Evolutionary conservation across 2,797 vertebrate genomes (phyloP).

Genomic region (Siniperca scherzeri): DNA sequence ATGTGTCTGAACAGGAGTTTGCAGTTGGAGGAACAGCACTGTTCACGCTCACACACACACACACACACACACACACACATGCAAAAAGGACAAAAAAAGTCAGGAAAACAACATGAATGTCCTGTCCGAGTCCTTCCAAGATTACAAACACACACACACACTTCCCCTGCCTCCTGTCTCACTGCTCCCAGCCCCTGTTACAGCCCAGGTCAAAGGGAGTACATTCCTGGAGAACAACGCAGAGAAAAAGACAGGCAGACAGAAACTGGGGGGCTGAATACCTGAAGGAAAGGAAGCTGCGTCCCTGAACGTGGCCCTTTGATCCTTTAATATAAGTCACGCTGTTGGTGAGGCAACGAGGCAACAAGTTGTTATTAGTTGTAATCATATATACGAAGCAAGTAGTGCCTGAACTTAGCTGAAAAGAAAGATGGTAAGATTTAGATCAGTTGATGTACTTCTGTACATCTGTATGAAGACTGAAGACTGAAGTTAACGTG

Average conservation of each 20-base stretch:
- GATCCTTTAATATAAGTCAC: not conserved
- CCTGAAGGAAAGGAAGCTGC: conserved; percentile 25
- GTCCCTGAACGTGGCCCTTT: conserved; percentile 16
- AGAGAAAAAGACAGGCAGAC: conserved; percentile 6
- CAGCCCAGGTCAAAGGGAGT: conserved; percentile 52
- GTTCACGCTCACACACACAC: conserved; percentile 8
- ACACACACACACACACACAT: conserved; percentile 18
- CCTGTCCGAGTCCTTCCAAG: conserved; percentile 40
- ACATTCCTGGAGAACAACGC: conserved; percentile 58
- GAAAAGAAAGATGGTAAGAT: not conserved
- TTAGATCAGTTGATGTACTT: not conserved
- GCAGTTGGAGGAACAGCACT: conserved; percentile 15
- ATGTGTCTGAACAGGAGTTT: conserved; percentile 16
- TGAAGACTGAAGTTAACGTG: too few relatives aligned
- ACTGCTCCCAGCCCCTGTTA: conserved; percentile 15
- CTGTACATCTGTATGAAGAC: not conserved
- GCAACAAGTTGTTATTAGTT: not conserved
- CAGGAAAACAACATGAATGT: conserved; percentile 56
- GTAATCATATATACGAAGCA: not conserved
- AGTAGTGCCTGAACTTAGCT: not conserved
- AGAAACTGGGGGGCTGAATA: conserved; percentile 9
- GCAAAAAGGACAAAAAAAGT: conserved; percentile 9
- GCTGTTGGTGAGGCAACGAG: not conserved
- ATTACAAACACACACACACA: conserved; percentile 49
- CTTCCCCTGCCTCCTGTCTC: conserved; percentile 40